Conservation (phyloP, 2,113 vertebrate species). For the Lepus timidus region DNA sequence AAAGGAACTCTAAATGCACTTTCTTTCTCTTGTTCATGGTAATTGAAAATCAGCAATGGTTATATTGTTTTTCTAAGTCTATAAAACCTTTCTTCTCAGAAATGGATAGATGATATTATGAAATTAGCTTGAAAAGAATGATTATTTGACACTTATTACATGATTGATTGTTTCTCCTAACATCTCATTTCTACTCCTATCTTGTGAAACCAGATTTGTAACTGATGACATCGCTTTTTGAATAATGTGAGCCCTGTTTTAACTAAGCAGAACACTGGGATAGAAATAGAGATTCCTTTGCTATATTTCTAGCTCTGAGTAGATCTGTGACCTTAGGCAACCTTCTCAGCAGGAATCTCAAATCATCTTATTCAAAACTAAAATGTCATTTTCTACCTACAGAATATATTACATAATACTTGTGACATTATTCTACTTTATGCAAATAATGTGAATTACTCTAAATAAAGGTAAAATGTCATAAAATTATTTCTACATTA, state of each 20-base stretch:
- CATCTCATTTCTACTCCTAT: neutral
- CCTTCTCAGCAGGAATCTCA: slow-evolving; percentile 33
- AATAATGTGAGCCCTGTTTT: neutral
- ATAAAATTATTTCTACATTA: slow-evolving; percentile 21
- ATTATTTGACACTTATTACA: slow-evolving; percentile 6
- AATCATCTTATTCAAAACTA: slow-evolving; percentile 46
- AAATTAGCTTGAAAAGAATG: slow-evolving; percentile 6
- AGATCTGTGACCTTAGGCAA: slow-evolving; percentile 52
- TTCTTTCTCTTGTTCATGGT: neutral
- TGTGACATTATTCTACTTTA: slow-evolving; percentile 48
- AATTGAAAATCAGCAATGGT: neutral
- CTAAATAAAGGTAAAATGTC: slow-evolving; percentile 17
- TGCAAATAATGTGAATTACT: slow-evolving; percentile 34
- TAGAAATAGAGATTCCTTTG: slow-evolving; percentile 38
- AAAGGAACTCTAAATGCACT: neutral
- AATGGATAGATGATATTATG: neutral
- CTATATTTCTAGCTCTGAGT: slow-evolving; percentile 6
- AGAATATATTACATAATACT: neutral
- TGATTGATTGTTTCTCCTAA: slow-evolving; percentile 27
- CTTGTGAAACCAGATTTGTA: slow-evolving; percentile 15
- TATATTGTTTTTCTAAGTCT: neutral
- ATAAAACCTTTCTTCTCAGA: slow-evolving; percentile 25
- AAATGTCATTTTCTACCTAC: slow-evolving; percentile 48
- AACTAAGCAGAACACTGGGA: neutral
- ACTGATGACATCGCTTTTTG: neutral